These are phyloP conservation scores for Macrocentrus cingulum DNA, from an alignment of 1,140 invertebrate genomes.

Conservation along the genomic window DNA sequence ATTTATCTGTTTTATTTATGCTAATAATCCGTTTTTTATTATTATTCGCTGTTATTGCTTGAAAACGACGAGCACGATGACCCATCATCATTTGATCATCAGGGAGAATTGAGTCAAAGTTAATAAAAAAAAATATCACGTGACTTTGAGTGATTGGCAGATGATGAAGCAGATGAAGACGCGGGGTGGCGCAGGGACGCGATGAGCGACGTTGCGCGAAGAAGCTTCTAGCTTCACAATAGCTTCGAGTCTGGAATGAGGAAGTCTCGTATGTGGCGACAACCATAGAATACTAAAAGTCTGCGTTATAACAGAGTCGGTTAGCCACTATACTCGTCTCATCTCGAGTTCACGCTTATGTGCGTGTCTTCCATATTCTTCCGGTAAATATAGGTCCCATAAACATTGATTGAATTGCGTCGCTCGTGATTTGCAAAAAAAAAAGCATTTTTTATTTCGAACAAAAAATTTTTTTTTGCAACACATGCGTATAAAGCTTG, in stretches of 20 bases:
- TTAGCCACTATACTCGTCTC: not conserved
- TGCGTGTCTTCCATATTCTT: not conserved
- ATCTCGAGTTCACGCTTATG: not conserved
- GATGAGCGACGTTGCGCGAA: too few relatives aligned
- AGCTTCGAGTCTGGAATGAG: slow-evolving; percentile 9
- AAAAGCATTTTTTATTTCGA: too few relatives aligned
- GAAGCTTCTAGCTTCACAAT: too few relatives aligned
- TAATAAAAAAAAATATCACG: not conserved
- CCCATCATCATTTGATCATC: too few relatives aligned
- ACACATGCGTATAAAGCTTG: too few relatives aligned
- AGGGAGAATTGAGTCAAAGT: not conserved
- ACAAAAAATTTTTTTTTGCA: too few relatives aligned
- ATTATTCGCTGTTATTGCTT: too few relatives aligned
- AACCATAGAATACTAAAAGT: slow-evolving; percentile 15
- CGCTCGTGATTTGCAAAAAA: too few relatives aligned
- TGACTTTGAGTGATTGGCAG: not conserved
- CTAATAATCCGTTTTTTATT: too few relatives aligned
- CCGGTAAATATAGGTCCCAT: not conserved
- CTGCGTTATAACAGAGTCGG: slow-evolving; percentile 13
- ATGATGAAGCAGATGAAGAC: slow-evolving; percentile 2
- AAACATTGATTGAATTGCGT: too few relatives aligned
- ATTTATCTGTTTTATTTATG: not conserved
- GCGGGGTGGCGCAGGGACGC: too few relatives aligned
- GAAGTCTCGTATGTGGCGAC: slow-evolving; percentile 13
- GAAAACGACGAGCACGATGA: too few relatives aligned